Evolutionary conservation across 2,888 invertebrate species (phyloP).

Genomic region (Spodoptera picta): DNA sequence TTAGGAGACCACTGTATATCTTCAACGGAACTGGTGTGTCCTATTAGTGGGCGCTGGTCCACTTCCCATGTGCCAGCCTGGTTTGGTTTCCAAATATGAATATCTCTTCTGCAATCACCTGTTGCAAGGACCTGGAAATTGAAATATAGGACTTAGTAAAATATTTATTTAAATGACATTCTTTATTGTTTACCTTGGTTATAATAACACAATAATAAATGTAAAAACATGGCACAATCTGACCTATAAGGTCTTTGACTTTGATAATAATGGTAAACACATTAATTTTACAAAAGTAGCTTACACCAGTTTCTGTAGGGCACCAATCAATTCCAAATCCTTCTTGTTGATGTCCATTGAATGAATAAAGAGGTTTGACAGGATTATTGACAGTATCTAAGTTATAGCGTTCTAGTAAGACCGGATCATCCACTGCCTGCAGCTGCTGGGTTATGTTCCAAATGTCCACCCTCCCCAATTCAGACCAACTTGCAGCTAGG

Average conservation of each 20-base stretch:
- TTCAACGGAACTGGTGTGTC: conserved; percentile 97
- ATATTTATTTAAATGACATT: too few species aligned
- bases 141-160: neutral
- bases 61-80: conserved; percentile 95
- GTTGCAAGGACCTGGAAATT: conserved; percentile 93
- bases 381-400: conserved; percentile 88
- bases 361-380: conserved; percentile 93
- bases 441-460: conserved; percentile 96
- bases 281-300: conserved; percentile 47
- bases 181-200: too few species aligned
- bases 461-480: conserved; percentile 96
- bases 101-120: conserved; percentile 97
- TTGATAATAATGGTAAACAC: too few species aligned
- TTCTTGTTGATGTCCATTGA: conserved; percentile 97
- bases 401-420: conserved; percentile 90
- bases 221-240: too few species aligned
- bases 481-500: conserved; percentile 98
- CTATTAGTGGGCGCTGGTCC: conserved; percentile 95
- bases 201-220: too few species aligned
- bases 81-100: conserved; percentile 97
- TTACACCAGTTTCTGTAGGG: conserved; percentile 92
- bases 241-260: too few species aligned
- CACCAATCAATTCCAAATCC: conserved; percentile 99
- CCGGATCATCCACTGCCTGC: conserved; percentile 93
- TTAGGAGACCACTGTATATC: conserved; percentile 99